Evolutionary conservation across 1,140 invertebrate species (phyloP), one percentile per base, ranked within the genome.

Genomic region (Tenebrio molitor): DNA sequence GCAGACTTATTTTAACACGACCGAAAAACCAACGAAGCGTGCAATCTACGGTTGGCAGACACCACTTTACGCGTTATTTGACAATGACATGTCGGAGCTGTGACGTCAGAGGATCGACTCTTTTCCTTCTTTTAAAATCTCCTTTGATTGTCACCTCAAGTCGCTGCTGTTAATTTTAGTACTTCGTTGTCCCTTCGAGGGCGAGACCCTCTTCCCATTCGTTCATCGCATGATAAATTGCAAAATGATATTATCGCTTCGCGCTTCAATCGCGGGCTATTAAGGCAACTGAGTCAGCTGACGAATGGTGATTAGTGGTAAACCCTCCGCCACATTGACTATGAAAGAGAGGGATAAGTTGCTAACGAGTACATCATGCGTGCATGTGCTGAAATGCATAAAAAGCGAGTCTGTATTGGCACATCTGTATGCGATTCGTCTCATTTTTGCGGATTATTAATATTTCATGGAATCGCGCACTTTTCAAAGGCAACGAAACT

Each of bases 1-100:
- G 44, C 36, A 41, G 16, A 23, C 19, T 41, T 34, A 34, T 34
- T 65, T 65, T 42, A 29, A 29, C 17, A 25, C 41, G 21, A 44
- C 41, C 36, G 16, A 19, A 69, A 44, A 69, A 33, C 8, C 46
- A 69, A 39, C 46, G 67, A 58, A 53, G 44, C 67, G 36, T 69
- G 46, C 44, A 69, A 69, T 69, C 46, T 69, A 39, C 46, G 44
- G 23, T 33, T 21, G 17, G 10, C 67, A 69, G 25, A 34, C 33
- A 41, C 14, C 34, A 58, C 29, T 69, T 69, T 39, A 69, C 67
- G 67, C 44, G 33, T 58, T 69, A 69, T 69, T 69, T 69, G 67
- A 53, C 33, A 58, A 66, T 29, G 42, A 41, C 19, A 42, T 17
- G 17, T 21, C 17, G 17, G 39, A 19, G 33, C 36, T 63, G 12